Evolutionary conservation across 1,140 invertebrate genomes (phyloP).

Genomic region (Scaptomyza pallida): DNA sequence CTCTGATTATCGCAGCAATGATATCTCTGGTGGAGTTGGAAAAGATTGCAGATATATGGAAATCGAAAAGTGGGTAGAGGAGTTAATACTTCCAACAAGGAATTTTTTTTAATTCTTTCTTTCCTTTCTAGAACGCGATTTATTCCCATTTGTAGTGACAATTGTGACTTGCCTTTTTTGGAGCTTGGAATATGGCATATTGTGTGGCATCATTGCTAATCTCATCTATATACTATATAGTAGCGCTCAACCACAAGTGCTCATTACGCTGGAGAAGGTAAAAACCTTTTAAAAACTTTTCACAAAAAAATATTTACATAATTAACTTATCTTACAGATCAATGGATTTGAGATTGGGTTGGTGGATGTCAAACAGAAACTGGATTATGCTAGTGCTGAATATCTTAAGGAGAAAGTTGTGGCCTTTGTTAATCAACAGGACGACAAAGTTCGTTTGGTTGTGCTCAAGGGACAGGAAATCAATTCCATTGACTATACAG

Average conservation of each 20-base stretch:
- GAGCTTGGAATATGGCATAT: slow-evolving; percentile 92
- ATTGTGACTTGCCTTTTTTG: slow-evolving; percentile 90
- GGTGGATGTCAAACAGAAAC: slow-evolving; percentile 73
- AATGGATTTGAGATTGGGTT: slow-evolving; percentile 59
- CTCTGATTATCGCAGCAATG: slow-evolving; percentile 92
- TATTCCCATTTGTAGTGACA: slow-evolving; percentile 90
- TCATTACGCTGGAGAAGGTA: slow-evolving; percentile 86
- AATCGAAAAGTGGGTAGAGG: slow-evolving; percentile 89
- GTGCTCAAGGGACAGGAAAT: slow-evolving; percentile 88
- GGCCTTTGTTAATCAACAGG: slow-evolving; percentile 52
- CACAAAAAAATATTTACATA: background rate
- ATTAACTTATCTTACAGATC: slow-evolving; percentile 32
- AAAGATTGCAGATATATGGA: slow-evolving; percentile 91
- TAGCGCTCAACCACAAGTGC: slow-evolving; percentile 89
- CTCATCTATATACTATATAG: slow-evolving; percentile 91
- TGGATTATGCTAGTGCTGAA: slow-evolving; percentile 76
- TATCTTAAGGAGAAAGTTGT: slow-evolving; percentile 75
- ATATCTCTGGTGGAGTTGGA: slow-evolving; percentile 91
- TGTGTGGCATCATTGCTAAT: slow-evolving; percentile 92
- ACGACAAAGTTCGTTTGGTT: slow-evolving; percentile 75
- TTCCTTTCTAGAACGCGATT: slow-evolving; percentile 87
- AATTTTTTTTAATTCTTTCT: no score
- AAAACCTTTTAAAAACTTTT: background rate
- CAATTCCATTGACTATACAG: slow-evolving; percentile 87
- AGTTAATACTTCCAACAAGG: background rate